Base-by-base conservation (phyloP, 2,888 invertebrate genomes). In the Ennomos quercinarius region DNA sequence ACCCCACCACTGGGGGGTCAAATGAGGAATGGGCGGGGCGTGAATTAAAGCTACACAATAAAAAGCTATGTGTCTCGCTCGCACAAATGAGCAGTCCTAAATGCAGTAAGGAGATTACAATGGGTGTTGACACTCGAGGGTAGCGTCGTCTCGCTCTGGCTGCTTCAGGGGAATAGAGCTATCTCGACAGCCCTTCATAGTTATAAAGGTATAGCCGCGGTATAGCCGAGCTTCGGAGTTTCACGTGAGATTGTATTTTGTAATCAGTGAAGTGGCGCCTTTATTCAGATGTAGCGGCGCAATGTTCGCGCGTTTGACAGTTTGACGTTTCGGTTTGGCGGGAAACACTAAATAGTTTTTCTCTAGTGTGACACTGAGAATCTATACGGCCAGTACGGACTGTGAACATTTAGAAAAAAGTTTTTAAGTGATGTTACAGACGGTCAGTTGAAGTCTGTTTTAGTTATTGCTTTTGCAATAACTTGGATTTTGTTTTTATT, bases 231-330 rank as follows among this genome's bases (percentile, higher is more conserved):
- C 79, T 73, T 76, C 79, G 80, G 79, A 83, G 87, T 84, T 86
- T 89, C 91, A 92, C 91, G 91, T 92, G 91, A 91, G 88, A 84
- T 81, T 83, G 80, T 85, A 82, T 90, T 89, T 90, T 87, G 91
- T 90, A 89, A 89, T 92, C 91, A 92, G 91, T 92, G 85, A 85
- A 89, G 89, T 87, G 89, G 81, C 85, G 90, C 85, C 89, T 89
- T 85, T 86, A 87, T 85, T 82, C 87, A 80, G 83, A 80, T 80
- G 83, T 80, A 84, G 80, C 85, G 83, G 87, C 87, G 83, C 86
- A 83, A 89, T 89, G 89, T 81, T 77, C 83, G 83, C 85, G 86
- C 82, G 83, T 85, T 86, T 87, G 87, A 86, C 87, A 85, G 82
- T 89, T 89, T 90, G 91, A 91, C 90, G 87, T 90, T 84, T 84